Evolutionary conservation across 2,888 invertebrate species (phyloP).

Genomic region (Drosophila meridiana): DNA sequence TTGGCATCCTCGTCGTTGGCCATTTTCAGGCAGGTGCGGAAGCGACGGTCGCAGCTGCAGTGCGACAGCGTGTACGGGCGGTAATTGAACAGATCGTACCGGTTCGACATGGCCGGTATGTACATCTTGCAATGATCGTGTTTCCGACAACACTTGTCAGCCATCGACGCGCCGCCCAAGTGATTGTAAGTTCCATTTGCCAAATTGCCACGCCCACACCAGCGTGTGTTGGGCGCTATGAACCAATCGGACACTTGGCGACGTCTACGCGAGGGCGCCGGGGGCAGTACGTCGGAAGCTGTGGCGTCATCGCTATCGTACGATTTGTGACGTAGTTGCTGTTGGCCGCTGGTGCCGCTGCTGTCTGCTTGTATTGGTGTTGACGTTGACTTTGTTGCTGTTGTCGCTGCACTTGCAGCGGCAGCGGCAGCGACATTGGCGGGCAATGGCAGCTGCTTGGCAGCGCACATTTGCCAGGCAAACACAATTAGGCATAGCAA

Average conservation of each 20-base stretch:
- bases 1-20: constrained; percentile 94
- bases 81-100: constrained; percentile 95
- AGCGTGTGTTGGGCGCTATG: constrained; percentile 95
- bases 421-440: constrained; percentile 53
- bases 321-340: constrained; percentile 65
- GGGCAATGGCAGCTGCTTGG: constrained; percentile 56
- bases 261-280: constrained; percentile 47
- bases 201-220: constrained; percentile 96
- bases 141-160: constrained; percentile 94
- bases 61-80: constrained; percentile 95
- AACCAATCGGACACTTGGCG: constrained; percentile 87
- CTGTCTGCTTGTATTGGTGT: constrained; percentile 36
- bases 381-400: constrained; percentile 33
- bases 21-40: constrained; percentile 95
- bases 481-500: constrained; percentile 37
- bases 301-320: constrained; percentile 68
- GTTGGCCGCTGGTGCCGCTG: constrained; percentile 21
- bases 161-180: constrained; percentile 92
- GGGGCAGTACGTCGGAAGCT: constrained; percentile 12
- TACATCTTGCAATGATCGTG: constrained; percentile 95
- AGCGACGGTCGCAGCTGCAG: constrained; percentile 95
- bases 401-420: constrained; percentile 37
- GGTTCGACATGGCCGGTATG: constrained; percentile 93
- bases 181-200: constrained; percentile 91
- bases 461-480: constrained; percentile 51